Percentiles rank a stretch among this genome's conserved stretches.
Conservation (phyloP, 1,140 invertebrate genomes). For the Mercenaria mercenaria region DNA sequence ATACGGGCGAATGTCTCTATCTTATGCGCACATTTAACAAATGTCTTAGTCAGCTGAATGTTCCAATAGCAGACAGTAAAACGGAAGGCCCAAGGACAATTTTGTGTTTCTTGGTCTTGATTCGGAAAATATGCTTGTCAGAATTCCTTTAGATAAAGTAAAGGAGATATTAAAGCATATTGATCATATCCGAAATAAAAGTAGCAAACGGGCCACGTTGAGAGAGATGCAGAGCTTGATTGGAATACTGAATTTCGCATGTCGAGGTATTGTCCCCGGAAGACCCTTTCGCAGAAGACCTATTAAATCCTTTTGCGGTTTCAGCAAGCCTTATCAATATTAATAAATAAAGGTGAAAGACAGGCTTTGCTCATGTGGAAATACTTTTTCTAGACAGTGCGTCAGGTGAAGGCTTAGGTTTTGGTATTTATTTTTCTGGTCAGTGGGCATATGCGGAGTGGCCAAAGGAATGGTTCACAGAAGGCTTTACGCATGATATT, state of each 20-base stretch:
- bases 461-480: too few species aligned
- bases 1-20: neutral
- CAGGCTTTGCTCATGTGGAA: constrained; percentile 62
- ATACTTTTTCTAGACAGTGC: too few species aligned
- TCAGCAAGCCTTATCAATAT: constrained; percentile 59
- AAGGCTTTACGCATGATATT: too few species aligned
- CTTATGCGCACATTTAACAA: neutral
- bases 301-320: neutral
- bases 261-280: constrained; percentile 47
- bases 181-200: neutral
- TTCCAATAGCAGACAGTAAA: constrained; percentile 52
- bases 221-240: constrained; percentile 56
- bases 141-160: constrained; percentile 41
- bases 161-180: constrained; percentile 31
- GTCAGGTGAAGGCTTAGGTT: too few species aligned
- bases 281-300: constrained; percentile 46
- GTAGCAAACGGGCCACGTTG: constrained; percentile 18
- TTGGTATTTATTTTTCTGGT: constrained; percentile 30
- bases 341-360: constrained; percentile 34
- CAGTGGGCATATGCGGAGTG: too few species aligned
- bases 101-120: constrained; percentile 60
- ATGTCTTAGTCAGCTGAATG: neutral
- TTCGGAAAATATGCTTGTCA: constrained; percentile 55
- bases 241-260: constrained; percentile 60
- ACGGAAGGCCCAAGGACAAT: constrained; percentile 43